Evolutionary conservation across 2,113 vertebrate genomes (phyloP), one percentile per base, ranked within the genome.

Genomic region (Cygnus atratus): DNA sequence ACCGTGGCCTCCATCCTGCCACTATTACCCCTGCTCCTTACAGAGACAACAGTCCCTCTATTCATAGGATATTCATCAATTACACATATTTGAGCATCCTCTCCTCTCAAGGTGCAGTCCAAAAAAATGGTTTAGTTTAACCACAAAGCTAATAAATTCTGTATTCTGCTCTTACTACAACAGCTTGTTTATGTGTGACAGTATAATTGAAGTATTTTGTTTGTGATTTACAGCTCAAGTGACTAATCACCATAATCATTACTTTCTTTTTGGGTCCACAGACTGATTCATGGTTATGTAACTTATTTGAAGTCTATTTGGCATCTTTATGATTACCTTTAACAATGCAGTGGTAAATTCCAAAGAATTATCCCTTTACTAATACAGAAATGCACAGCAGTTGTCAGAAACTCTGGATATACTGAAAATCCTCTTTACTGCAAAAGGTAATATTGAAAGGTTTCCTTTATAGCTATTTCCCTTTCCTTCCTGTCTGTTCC

Each of bases 171-270:
- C 24, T 39, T 88, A 25, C 70, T 88, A 84, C 63, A 88, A 44
- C n/a, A 86, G 55, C 59, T 93, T 87, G 76, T 92, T 95, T 85
- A 54, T 70, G 37, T n/a, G 54, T 39, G 37, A 20, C 87, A 85
- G 28, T 54, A 55, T 21, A 91, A 88, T 3, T 54, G n/a, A 94
- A 86, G 22, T 44, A 70, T 62, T 90, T 84, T 65, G n/a, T 79
- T 91, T 91, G 63, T 77, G 57, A 92, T 90, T 84, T 96, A 91
- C 54, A 76, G 68, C 79, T 94, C 71, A 87, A 89, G 71, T 71
- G 43, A 94, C 59, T 91, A 88, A 93, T 78, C 76, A 74, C 11
- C 33, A 77, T 39, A 95, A 88, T 92, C 37, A 93, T 48, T 59
- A 89, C 46, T 54, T 57, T 94, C 57, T 86, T 88, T 76, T 74